Base-by-base conservation (phyloP, 2,888 invertebrate genomes). In the Zygogramma bicolorata region DNA sequence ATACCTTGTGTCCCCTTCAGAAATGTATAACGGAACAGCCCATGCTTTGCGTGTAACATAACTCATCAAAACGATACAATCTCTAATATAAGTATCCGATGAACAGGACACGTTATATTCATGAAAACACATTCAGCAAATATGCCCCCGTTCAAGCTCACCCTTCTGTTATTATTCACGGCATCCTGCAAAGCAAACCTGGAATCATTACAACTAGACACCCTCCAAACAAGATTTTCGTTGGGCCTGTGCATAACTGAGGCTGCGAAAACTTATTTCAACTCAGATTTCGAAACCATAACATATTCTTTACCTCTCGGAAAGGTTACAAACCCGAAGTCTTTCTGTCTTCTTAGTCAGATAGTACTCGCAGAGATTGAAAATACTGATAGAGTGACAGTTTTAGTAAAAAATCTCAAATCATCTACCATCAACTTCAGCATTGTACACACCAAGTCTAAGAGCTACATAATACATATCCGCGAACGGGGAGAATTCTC, bases 381-480 rank as follows among this genome's bases (percentile, higher is more conserved):
- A 22, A 6, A n/a, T 1, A 38, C 71, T 6, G 22, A 63, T 13
- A 68, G 68, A 8, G 71, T 73, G 70, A 60, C 71, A 0, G 49
- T 77, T 40, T 3, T 75, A 18, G 46, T 77, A 10, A 73, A 71
- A 38, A 69, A 74, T 29, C 38, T 73, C 15, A 65, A 57, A 8
- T 18, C 15, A 1, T 42, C 49, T 1, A n/a, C 34, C 1, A 58
- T 49, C 15, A 58, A 63, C 13, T 58, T 67, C 8, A 42, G 46
- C 1, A n/a, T 42, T 8, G 53, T 61, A 29, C 25, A 57, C 1
- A 25, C 27, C 1, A 71, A 72, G 49, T 62, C 68, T 2, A 62
- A 68, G 0, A 79, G 74, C 29, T 80, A 79, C 60, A 74, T 80
- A 4, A 69, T 80, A 5, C 78, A 79, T 40, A 74, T 80, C 15